Percentiles rank a stretch among this genome's conserved stretches.
These are phyloP conservation scores for Magallana gigas DNA, from an alignment of 1,140 invertebrate species.

Conservation along the genomic window DNA sequence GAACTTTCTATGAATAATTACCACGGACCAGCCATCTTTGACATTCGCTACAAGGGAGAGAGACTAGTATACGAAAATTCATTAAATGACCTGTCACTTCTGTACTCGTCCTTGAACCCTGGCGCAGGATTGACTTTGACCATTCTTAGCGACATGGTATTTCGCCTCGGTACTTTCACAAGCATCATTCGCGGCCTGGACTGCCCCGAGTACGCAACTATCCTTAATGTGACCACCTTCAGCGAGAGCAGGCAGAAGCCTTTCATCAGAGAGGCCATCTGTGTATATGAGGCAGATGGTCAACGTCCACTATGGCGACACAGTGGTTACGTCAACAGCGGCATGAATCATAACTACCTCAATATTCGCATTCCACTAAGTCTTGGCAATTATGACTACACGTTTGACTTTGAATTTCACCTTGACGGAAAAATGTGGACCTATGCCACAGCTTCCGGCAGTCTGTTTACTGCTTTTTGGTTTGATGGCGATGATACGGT, in stretches of 20 bases:
- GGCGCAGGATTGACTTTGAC: slow-evolving; percentile 30
- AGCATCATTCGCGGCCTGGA: slow-evolving; percentile 58
- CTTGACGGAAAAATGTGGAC: slow-evolving; percentile 59
- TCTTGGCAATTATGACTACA: slow-evolving; percentile 63
- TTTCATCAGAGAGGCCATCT: slow-evolving; percentile 43
- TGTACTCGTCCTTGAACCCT: slow-evolving; percentile 52
- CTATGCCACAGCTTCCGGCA: slow-evolving; percentile 52
- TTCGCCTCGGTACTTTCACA: slow-evolving; percentile 39
- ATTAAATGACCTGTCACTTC: slow-evolving; percentile 57
- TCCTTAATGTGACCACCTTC: slow-evolving; percentile 48
- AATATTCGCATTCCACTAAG: slow-evolving; percentile 51
- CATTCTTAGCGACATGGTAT: slow-evolving; percentile 55
- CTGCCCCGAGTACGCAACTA: slow-evolving; percentile 61
- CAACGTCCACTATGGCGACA: slow-evolving; percentile 54
- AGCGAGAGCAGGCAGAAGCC: background rate
- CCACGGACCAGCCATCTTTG: slow-evolving; percentile 57
- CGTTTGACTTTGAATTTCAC: slow-evolving; percentile 62
- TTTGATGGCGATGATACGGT: slow-evolving; percentile 30
- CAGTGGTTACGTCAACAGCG: slow-evolving; percentile 18
- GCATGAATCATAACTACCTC: slow-evolving; percentile 48
- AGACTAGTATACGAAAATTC: slow-evolving; percentile 61
- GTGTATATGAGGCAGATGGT: slow-evolving; percentile 58
- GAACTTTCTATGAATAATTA: slow-evolving; percentile 51
- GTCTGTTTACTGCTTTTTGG: slow-evolving; percentile 49
- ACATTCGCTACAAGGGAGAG: slow-evolving; percentile 60